Base-by-base conservation (phyloP, 1,140 invertebrate species). In the Hetaerina americana region DNA sequence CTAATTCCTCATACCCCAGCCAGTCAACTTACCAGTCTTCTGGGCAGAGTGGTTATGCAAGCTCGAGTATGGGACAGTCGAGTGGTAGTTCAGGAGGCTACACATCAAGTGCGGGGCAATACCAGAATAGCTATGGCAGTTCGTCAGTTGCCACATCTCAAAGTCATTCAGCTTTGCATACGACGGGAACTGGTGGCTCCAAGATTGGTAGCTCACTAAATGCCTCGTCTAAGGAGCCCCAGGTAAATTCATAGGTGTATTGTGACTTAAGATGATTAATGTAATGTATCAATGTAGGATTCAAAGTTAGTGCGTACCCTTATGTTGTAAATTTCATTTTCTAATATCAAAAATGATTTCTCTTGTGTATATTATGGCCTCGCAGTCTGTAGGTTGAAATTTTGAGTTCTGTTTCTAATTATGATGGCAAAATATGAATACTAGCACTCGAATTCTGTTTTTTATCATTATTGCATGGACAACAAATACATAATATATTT, bases 61-160 rank as follows among this genome's bases (percentile, higher is more conserved):
- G 26, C 66, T 73, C 70, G 31, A 68, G 66, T 67, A 26, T 69
- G 6, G 40, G 40, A 57, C 40, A 57, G 40, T 57, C 40, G 22
- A 57, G 40, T 57, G 67, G 67, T 28, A 69, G 71, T 69, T 49
- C 27, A 22, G 49, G 27, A 49, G 68, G 27, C 25, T 72, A 72
- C 26, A 66, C 40, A 57, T 71, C 72, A 18, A 57, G 40, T 57
- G 67, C 70, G 12, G 70, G 70, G 15, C 72, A 73, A 49, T 73
- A 73, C 40, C 72, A 73, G 27, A 73, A 73, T 68, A 73, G 57
- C 57, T 73, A 73, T 71, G 72, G 72, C 22, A 49, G 28, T 18
- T 27, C 15, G 40, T 66, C 66, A 26, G 70, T 27, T 18, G 71
- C 72, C 0, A 71, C 70, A 5, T 26, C 69, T 10, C 72, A 73